phyloP scores from a whole-genome alignment of 2,797 vertebrate genomes.

The Lagodon rhomboides region DNA sequence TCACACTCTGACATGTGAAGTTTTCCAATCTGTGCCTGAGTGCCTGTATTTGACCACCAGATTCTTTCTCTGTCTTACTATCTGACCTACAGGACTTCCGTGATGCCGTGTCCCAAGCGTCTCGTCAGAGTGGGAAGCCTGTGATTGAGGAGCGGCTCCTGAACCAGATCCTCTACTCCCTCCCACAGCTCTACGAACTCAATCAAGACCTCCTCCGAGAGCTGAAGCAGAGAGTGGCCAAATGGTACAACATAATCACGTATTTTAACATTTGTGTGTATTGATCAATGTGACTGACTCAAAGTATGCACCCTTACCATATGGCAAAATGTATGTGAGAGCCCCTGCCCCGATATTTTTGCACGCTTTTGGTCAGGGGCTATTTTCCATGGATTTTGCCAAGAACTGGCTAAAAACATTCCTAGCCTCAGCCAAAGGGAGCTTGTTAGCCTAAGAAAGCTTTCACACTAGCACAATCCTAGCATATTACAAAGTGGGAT shows the following conservation, averaged over 20 bases:
- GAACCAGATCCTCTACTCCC: conserved; percentile 95
- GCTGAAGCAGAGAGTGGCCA: conserved; percentile 90
- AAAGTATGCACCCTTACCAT: not conserved
- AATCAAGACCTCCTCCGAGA: conserved; percentile 94
- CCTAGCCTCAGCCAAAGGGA: too few relatives aligned
- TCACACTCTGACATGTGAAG: not conserved
- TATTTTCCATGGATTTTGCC: not conserved
- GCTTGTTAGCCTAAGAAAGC: too few relatives aligned
- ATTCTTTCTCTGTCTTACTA: not conserved
- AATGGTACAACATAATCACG: conserved; percentile 86
- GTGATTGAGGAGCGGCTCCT: conserved; percentile 95
- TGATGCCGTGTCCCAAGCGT: conserved; percentile 89
- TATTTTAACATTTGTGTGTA: not conserved
- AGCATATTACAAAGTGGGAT: too few relatives aligned
- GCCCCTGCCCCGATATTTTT: not conserved
- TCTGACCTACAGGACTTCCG: conserved; percentile 91
- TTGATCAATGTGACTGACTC: not conserved
- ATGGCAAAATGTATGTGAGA: not conserved
- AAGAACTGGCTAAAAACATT: too few relatives aligned
- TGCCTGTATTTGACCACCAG: conserved; percentile 17
- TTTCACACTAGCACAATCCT: too few relatives aligned
- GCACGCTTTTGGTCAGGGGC: not conserved
- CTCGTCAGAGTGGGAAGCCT: conserved; percentile 90
- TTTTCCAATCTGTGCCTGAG: not conserved
- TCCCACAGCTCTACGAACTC: conserved; percentile 96